Evolutionary conservation across 2,888 invertebrate genomes (phyloP).

Genomic region (Dryobota labecula): DNA sequence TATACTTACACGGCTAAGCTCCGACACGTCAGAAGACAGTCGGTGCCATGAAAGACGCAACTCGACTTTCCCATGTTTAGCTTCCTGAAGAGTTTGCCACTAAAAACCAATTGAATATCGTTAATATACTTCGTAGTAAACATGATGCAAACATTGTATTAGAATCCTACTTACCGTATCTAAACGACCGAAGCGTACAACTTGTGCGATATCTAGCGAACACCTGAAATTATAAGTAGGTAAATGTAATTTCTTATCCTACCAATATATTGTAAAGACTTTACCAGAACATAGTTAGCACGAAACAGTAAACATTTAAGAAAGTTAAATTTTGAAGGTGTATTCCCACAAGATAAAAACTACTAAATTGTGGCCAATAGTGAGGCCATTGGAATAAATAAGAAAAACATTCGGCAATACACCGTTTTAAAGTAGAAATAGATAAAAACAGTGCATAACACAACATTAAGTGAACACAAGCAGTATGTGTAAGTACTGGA

Average conservation of each 20-base stretch:
- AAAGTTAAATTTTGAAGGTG: conserved; percentile 9
- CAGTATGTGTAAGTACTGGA: conserved; percentile 44
- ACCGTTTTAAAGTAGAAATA: conserved; percentile 10
- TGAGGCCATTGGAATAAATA: not conserved
- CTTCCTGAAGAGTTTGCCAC: conserved; percentile 99
- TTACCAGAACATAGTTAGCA: conserved; percentile 41
- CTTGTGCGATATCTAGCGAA: conserved; percentile 86
- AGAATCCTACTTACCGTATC: conserved; percentile 78
- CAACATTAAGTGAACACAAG: conserved; percentile 55
- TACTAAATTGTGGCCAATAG: not conserved
- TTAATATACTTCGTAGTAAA: not conserved
- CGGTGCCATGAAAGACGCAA: conserved; percentile 97
- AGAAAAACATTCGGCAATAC: conserved; percentile 14
- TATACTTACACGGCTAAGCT: conserved; percentile 93
- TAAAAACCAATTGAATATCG: conserved; percentile 78
- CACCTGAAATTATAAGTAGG: conserved; percentile 77
- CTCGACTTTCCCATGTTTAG: conserved; percentile 98
- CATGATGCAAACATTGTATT: not conserved
- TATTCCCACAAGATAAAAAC: conserved; percentile 18
- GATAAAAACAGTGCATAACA: conserved; percentile 44
- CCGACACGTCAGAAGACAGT: conserved; percentile 92
- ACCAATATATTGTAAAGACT: not conserved
- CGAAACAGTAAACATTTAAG: conserved; percentile 24
- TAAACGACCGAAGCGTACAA: conserved; percentile 84
- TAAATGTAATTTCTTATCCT: conserved; percentile 14